Base-by-base conservation (phyloP, 2,797 vertebrate genomes). In the Acrossocheilus wenchowensis region DNA sequence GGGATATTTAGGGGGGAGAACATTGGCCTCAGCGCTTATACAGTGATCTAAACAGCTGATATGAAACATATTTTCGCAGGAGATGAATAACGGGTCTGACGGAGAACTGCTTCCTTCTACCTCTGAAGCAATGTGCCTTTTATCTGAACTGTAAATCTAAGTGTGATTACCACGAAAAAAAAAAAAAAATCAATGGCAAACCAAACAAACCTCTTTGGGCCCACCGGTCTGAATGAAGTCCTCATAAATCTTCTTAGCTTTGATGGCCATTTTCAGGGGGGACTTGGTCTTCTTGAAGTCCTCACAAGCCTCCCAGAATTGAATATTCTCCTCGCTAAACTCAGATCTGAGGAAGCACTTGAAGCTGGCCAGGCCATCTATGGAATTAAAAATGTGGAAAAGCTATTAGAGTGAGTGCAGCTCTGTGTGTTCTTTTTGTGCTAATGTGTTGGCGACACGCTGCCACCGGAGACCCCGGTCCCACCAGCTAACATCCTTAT, bases 241-340 rank as follows among this genome's bases (percentile, higher is more conserved):
- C 77, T 98, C 97, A 0, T 97, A 99, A 92, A 99, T 99, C 92
- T 97, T 97, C 92, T 96, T 97, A 83, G 98, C 98, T 85, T 97
- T 99, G 91, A 94, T 86, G 0, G 91, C 91, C 96, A 97, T 96
- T 94, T 98, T 97, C 86, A 91, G 21, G 0, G 96, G 94, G 45
- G 95, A 95, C 91, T 97, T 98, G 91, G 89, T 96, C 93, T 97
- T 99, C 94, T 97, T 99, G 92, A 97, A 99, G 81, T 98, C 96
- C 94, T 99, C 97, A 0, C 98, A 99, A 86, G 97, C 97, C 85
- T 95, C 87, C 98, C 98, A 99, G 93, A 99, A 99, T 93, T 99
- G 97, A 0, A 96, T 88, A 4, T 99, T 99, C 93, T 99, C 98
- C 88, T 99, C 97, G 0, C 98, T 99, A 96, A 99, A 99, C 93